phyloP scores from a whole-genome alignment of 2,888 invertebrate genomes.

The Trichacis sp. region DNA sequence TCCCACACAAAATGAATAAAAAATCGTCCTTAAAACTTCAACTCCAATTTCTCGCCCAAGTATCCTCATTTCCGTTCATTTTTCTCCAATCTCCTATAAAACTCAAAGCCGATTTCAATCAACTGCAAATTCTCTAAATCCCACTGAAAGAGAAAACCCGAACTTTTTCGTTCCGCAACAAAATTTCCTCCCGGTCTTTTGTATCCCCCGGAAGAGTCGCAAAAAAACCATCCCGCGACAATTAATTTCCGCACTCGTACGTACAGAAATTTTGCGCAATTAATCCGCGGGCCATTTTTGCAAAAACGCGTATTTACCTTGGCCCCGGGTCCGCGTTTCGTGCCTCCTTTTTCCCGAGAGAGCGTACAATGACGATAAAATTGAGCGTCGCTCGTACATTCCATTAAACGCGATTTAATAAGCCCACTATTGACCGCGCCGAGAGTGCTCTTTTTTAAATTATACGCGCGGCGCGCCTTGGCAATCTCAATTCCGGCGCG shows the following conservation, averaged over 20 bases:
- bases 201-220: too few species aligned
- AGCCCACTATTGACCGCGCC: slow-evolving; percentile 30
- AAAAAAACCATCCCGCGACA: too few species aligned
- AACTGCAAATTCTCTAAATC: too few species aligned
- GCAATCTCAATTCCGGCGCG: slow-evolving; percentile 29
- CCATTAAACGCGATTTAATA: slow-evolving; percentile 34
- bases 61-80: too few species aligned
- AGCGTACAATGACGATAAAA: slow-evolving; percentile 14
- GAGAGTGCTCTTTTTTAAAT: slow-evolving; percentile 31
- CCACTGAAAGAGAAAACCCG: too few species aligned
- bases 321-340: background rate
- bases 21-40: too few species aligned
- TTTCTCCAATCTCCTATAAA: too few species aligned
- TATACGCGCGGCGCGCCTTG: slow-evolving; percentile 24
- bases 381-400: slow-evolving; percentile 15
- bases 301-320: background rate
- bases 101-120: too few species aligned
- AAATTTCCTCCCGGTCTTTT: too few species aligned
- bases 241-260: background rate
- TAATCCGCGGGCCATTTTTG: background rate
- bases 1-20: too few species aligned
- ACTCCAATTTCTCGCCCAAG: too few species aligned
- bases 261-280: background rate
- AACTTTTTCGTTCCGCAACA: too few species aligned
- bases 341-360: background rate